Percentiles rank a stretch among this genome's conserved stretches.
These are phyloP conservation scores for Eurytoma californica DNA, from an alignment of 2,888 invertebrate genomes.

Conservation along the genomic window DNA sequence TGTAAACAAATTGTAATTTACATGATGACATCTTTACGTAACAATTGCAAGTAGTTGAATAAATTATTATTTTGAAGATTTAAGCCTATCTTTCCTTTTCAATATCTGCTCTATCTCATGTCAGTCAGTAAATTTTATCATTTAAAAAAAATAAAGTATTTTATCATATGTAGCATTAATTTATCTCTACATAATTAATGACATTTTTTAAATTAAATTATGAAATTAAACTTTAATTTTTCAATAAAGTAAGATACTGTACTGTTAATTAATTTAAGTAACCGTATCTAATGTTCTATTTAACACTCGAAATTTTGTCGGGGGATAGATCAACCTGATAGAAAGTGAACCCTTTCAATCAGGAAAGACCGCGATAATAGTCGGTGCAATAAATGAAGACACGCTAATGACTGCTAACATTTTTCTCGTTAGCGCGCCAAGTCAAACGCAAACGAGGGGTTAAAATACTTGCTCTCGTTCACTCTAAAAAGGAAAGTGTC, in stretches of 20 bases:
- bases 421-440: conserved; percentile 14
- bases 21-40: conserved; percentile 20
- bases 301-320: neutral
- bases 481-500: neutral
- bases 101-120: neutral
- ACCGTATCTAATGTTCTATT: neutral
- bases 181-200: too few relatives aligned
- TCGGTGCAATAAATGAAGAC: conserved; percentile 26
- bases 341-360: conserved; percentile 23
- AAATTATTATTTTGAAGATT: conserved; percentile 13
- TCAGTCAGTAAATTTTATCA: neutral
- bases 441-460: conserved; percentile 13
- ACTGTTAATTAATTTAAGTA: neutral
- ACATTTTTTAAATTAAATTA: neutral
- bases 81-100: neutral
- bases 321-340: conserved; percentile 9
- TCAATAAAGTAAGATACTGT: neutral
- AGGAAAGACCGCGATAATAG: neutral
- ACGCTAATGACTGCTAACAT: conserved; percentile 34
- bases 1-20: conserved; percentile 24
- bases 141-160: too few relatives aligned
- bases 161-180: too few relatives aligned
- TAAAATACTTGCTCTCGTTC: neutral
- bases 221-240: neutral
- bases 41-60: neutral